Percentiles rank a stretch among this genome's conserved stretches.
Evolutionary conservation across 2,797 vertebrate species (phyloP).

Genomic region (Lateolabrax maculatus): DNA sequence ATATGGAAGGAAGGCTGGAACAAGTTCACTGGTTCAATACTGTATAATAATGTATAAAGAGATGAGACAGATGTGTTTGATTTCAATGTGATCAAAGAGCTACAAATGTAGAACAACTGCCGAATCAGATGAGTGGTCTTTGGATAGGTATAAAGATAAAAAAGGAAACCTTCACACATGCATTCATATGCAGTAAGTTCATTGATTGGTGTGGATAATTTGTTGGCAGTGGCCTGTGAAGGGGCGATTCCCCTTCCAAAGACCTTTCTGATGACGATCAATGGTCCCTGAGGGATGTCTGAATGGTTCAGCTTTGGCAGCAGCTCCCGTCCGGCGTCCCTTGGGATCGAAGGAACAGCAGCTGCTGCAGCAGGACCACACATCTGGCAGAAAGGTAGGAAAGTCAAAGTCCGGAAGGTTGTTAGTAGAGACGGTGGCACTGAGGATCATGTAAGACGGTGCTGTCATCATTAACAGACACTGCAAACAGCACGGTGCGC

Average conservation of each 20-base stretch:
- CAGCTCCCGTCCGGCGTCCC: conserved; percentile 34
- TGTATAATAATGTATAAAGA: conserved; percentile 29
- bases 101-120: conserved; percentile 20
- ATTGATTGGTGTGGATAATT: conserved; percentile 48
- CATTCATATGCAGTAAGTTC: background rate
- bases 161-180: conserved; percentile 18
- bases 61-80: conserved; percentile 22
- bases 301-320: conserved; percentile 66
- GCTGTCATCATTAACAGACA: conserved; percentile 57
- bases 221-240: conserved; percentile 64
- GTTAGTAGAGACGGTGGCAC: conserved; percentile 43
- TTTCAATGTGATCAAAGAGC: conserved; percentile 28
- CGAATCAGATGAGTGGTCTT: conserved; percentile 17
- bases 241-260: conserved; percentile 76
- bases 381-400: conserved; percentile 75
- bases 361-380: conserved; percentile 65
- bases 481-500: conserved; percentile 47
- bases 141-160: conserved; percentile 9
- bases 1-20: conserved; percentile 66
- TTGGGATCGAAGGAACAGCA: conserved; percentile 65
- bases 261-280: conserved; percentile 75
- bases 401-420: conserved; percentile 71
- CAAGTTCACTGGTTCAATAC: conserved; percentile 33
- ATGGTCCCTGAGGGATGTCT: conserved; percentile 64
- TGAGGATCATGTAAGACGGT: conserved; percentile 48